Evolutionary conservation across 2,113 vertebrate species (phyloP), one percentile per base, ranked within the genome.

Genomic region (Sitta europaea): DNA sequence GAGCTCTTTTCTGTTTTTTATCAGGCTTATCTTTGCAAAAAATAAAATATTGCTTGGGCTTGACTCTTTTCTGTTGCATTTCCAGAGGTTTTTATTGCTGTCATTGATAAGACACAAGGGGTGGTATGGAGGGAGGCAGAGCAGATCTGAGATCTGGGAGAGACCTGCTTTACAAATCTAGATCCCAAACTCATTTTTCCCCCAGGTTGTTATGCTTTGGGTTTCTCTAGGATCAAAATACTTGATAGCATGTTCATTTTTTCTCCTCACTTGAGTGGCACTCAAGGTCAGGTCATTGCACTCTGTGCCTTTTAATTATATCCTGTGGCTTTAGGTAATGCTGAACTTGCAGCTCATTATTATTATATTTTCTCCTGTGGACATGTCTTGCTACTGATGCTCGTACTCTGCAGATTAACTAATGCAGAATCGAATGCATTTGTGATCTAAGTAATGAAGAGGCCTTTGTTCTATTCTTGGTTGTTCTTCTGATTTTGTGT

Each of bases 401-500:
- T 74, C 73, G 71, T n/a, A 22, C 43, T 92, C 78, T 88, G 78
- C 59, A 91, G 86, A 92, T 94, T 93, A 95, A 94, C 88, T 93
- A 95, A 92, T 83, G 79, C 86, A 83, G 95, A 95, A 92, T 91
- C 1, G 5, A 90, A 91, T 96, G 66, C 23, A 25, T 93, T 95
- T 96, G 81, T 95, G 94, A 92, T 93, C 77, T 91, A 79, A 94
- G 61, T 90, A 95, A 91, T 91, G 93, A 96, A 94, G 74, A 72
- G 87, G 66, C 54, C 70, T 94, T 96, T 95, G 93, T 96, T 94
- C 95, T 97, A 75, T 92, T 92, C 90, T 76, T 86, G 93, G 92
- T 91, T 90, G 70, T 96, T 96, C 94, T 76, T 82, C 91, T 96
- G 90, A 96, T 95, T 96, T 91, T 95, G 66, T 76, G 91, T 0